Evolutionary conservation across 2,113 vertebrate genomes (phyloP).

Genomic region (Gnathonemus echidnorhynchus): DNA sequence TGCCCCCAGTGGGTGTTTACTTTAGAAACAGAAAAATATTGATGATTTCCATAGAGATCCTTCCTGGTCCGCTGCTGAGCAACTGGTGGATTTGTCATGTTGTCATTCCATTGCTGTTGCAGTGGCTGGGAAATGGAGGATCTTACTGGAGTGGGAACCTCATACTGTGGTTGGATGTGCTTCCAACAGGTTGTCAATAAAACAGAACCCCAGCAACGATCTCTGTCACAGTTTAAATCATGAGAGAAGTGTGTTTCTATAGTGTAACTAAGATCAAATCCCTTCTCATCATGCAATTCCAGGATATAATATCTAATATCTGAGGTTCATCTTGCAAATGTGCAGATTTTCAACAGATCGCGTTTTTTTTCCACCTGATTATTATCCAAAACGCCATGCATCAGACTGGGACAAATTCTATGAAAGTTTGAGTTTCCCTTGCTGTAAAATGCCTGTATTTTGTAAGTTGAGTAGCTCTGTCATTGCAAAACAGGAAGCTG

Average conservation of each 20-base stretch:
- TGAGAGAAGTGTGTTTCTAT: background rate
- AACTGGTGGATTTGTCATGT: background rate
- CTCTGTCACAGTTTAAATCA: background rate
- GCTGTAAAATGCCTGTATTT: background rate
- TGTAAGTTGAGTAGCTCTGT: background rate
- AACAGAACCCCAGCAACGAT: background rate
- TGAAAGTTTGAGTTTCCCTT: background rate
- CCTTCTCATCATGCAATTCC: background rate
- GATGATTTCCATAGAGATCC: background rate
- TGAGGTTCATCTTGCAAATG: background rate
- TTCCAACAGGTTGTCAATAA: background rate
- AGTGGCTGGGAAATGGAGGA: background rate
- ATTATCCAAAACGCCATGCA: background rate
- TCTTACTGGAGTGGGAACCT: background rate
- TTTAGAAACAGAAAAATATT: background rate
- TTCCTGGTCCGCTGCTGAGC: background rate
- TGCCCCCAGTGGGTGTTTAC: background rate
- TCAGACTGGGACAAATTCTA: background rate
- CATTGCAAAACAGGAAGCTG: background rate
- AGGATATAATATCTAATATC: background rate
- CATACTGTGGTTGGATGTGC: background rate
- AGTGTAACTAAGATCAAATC: background rate
- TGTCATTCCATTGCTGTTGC: background rate
- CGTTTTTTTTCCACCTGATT: background rate
- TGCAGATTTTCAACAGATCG: background rate